A percentile compares a stretch with the other conserved stretches of the same genome.
Conservation (phyloP, 1,140 invertebrate genomes). For the Venustaconcha ellipsiformis region DNA sequence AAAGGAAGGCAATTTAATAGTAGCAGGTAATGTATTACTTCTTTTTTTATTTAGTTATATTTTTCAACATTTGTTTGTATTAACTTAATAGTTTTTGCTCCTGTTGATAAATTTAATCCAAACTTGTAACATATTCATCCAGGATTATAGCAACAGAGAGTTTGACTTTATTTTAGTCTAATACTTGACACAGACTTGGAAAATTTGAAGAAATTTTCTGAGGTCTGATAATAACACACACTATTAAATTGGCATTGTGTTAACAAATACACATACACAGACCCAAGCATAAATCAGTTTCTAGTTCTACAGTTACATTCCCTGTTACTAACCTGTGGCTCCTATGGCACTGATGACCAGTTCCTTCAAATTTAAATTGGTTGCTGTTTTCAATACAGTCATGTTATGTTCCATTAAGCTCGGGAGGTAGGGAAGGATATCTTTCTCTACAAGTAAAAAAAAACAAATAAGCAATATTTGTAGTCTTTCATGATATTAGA, state of each 20-base stretch:
- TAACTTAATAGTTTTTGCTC: too few relatives aligned
- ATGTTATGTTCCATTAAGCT: slow-evolving; percentile 80
- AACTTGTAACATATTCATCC: background rate
- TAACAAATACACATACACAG: background rate
- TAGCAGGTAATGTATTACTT: too few relatives aligned
- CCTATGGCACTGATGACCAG: slow-evolving; percentile 79
- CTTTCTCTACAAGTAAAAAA: slow-evolving; percentile 68
- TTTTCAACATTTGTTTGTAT: too few relatives aligned
- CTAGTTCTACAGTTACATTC: slow-evolving; percentile 12
- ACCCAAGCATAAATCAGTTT: background rate
- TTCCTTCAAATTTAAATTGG: slow-evolving; percentile 74
- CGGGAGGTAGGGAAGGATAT: slow-evolving; percentile 79
- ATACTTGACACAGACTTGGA: too few relatives aligned
- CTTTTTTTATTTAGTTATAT: too few relatives aligned
- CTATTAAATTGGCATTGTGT: background rate
- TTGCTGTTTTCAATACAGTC: slow-evolving; percentile 73
- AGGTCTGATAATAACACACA: background rate
- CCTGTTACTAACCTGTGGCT: slow-evolving; percentile 71
- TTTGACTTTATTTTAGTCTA: too few relatives aligned
- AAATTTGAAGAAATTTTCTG: background rate
- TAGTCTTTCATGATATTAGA: too few relatives aligned
- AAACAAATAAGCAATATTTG: too few relatives aligned
- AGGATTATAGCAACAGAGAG: background rate
- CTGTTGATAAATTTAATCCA: background rate
- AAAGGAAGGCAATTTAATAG: too few relatives aligned